These are phyloP conservation scores for Junco hyemalis DNA, from an alignment of 2,113 vertebrate species.

Conservation along the genomic window DNA sequence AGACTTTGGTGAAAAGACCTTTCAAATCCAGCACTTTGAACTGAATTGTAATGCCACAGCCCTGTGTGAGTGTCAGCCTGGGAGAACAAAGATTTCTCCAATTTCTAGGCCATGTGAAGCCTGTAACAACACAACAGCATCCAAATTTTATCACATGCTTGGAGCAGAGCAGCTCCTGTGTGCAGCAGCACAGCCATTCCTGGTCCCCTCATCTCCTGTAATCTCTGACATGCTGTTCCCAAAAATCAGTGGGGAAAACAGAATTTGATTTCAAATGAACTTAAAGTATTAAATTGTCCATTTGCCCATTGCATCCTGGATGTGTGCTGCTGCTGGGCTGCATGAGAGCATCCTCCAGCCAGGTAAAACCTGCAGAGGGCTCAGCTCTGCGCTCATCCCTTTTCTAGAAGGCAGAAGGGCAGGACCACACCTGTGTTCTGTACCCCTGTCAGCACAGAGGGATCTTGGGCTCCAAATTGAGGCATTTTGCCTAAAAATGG, in stretches of 20 bases:
- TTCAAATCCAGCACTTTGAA: conserved; percentile 11
- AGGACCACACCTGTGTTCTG: neutral
- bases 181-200: neutral
- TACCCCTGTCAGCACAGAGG: neutral
- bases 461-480: neutral
- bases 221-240: neutral
- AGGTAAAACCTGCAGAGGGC: neutral
- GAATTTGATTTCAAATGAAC: neutral
- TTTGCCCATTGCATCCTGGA: neutral
- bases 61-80: neutral
- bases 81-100: neutral
- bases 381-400: neutral
- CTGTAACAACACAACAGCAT: neutral
- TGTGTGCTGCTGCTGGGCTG: neutral
- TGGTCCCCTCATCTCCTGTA: neutral
- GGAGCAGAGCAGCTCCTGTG: neutral
- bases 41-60: neutral
- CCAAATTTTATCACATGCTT: neutral
- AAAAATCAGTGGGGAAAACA: accelerated
- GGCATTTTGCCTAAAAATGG: neutral
- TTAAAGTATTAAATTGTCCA: neutral
- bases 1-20: neutral
- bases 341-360: neutral
- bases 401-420: no score
- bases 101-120: neutral